phyloP scores from a whole-genome alignment of 2,113 vertebrate genomes.

The Spermophilus dauricus region DNA sequence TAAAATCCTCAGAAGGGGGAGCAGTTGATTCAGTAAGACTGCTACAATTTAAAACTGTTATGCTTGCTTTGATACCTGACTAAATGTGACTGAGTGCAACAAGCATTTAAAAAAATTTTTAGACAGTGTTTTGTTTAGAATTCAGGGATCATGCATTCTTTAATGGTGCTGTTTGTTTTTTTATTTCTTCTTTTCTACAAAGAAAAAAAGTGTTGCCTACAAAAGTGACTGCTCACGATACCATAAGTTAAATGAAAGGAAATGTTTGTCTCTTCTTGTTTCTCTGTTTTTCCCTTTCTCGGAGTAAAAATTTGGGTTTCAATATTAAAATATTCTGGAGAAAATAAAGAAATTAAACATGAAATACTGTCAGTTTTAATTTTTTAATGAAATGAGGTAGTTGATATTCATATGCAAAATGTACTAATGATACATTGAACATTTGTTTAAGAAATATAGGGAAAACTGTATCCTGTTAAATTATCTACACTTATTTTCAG shows the following conservation, averaged over 20 bases:
- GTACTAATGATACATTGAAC: neutral
- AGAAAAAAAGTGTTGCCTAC: conserved; percentile 88
- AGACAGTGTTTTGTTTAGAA: conserved; percentile 92
- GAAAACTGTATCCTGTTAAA: conserved; percentile 50
- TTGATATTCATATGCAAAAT: conserved; percentile 48
- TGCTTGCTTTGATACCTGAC: conserved; percentile 88
- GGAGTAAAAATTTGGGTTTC: conserved; percentile 89
- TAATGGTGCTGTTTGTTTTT: conserved; percentile 91
- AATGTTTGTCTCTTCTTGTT: conserved; percentile 87
- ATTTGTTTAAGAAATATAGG: conserved; percentile 60
- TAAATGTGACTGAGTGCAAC: conserved; percentile 86
- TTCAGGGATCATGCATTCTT: conserved; percentile 94
- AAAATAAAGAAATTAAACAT: conserved; percentile 90
- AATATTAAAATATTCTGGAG: conserved; percentile 89
- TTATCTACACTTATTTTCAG: conserved; percentile 45
- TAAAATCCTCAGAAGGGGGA: conserved; percentile 89
- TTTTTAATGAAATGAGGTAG: conserved; percentile 73
- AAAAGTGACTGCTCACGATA: conserved; percentile 88
- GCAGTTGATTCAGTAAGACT: conserved; percentile 85
- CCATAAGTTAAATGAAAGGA: conserved; percentile 89
- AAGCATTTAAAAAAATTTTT: conserved; percentile 86
- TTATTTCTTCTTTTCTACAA: conserved; percentile 86
- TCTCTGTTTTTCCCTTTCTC: conserved; percentile 86
- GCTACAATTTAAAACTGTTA: conserved; percentile 86
- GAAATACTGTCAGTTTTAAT: conserved; percentile 81